Evolutionary conservation across 1,140 invertebrate genomes (phyloP).

Genomic region (Scaptomyza pallida): DNA sequence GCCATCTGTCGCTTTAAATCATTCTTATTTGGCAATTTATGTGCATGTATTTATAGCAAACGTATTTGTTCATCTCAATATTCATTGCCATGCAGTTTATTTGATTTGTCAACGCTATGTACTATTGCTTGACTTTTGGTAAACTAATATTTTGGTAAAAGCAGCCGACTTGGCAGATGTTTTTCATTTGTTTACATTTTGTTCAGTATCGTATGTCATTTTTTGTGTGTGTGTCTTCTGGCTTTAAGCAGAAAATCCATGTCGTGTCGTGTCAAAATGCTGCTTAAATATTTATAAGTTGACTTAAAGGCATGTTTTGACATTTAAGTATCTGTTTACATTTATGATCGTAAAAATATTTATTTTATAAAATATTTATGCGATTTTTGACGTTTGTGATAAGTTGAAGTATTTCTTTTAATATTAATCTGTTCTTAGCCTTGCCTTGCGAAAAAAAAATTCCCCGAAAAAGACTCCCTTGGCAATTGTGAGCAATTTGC

Average conservation of each 20-base stretch:
- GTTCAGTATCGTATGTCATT: slow-evolving; percentile 23
- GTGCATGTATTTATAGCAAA: background rate
- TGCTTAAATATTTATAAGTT: slow-evolving; percentile 4
- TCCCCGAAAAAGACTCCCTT: background rate
- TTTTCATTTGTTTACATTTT: slow-evolving; percentile 21
- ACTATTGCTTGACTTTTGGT: slow-evolving; percentile 26
- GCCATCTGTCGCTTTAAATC: background rate
- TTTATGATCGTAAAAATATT: too few relatives aligned
- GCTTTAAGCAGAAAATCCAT: slow-evolving; percentile 13
- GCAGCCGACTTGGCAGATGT: background rate
- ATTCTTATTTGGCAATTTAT: slow-evolving; percentile 23
- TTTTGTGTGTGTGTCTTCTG: slow-evolving; percentile 7
- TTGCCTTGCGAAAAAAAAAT: too few relatives aligned
- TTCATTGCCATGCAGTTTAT: slow-evolving; percentile 15
- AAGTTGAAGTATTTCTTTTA: too few relatives aligned
- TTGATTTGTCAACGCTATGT: slow-evolving; percentile 27
- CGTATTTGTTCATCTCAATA: slow-evolving; percentile 2
- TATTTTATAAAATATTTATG: too few relatives aligned
- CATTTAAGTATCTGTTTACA: background rate
- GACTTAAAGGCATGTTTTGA: background rate
- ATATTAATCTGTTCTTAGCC: too few relatives aligned
- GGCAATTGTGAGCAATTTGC: background rate
- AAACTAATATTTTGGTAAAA: slow-evolving; percentile 16
- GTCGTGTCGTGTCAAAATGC: slow-evolving; percentile 1
- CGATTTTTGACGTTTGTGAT: too few relatives aligned